Evolutionary conservation across 2,797 vertebrate genomes (phyloP), one percentile per base, ranked within the genome.

Genomic region (Benthosema pterotum): DNA sequence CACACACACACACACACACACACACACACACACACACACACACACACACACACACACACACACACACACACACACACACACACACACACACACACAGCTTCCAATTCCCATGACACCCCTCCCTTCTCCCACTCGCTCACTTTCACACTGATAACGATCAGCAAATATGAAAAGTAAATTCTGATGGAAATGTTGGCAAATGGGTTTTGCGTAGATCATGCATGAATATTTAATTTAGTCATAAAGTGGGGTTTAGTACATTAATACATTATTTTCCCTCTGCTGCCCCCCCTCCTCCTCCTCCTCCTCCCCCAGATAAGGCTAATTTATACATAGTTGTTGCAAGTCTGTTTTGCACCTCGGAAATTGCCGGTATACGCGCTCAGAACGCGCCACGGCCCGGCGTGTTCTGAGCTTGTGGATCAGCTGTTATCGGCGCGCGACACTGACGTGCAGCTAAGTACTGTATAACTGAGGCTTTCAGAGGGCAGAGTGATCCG

Each of bases 161-260:
- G 86, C 81, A 91, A 92, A 92, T 92, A 92, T 86, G 76, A 89
- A 88, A 87, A 88, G 83, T 90, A 89, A 92, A 92, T 91, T 92
- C 75, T 84, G 83, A 78, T 83, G 79, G 80, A 89, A 91, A 91
- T 89, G 84, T 90, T 90, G 85, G 89, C 83, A 90, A 90, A 92
- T 91, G 80, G 81, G 79, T 85, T 92, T 90, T 81, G 79, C 89
- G 74, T 86, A 84, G 86, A 89, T 83, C 89, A 74, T 82, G 84
- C 85, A 92, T 93, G 83, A 91, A 93, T 92, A 90, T 92, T 93
- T 92, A 86, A 92, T 91, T 89, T 79, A 67, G 82, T 89, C 73
- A 88, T 91, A 89, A 88, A 86, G 79, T 67, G 80, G 82, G 83
- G 71, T 89, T 89, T 90, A 85, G 83, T 85, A 74, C 79, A 87